Percentiles rank a stretch among this genome's conserved stretches.
Conservation (phyloP, 2,888 invertebrate species). For the Strigamia crassipes region DNA sequence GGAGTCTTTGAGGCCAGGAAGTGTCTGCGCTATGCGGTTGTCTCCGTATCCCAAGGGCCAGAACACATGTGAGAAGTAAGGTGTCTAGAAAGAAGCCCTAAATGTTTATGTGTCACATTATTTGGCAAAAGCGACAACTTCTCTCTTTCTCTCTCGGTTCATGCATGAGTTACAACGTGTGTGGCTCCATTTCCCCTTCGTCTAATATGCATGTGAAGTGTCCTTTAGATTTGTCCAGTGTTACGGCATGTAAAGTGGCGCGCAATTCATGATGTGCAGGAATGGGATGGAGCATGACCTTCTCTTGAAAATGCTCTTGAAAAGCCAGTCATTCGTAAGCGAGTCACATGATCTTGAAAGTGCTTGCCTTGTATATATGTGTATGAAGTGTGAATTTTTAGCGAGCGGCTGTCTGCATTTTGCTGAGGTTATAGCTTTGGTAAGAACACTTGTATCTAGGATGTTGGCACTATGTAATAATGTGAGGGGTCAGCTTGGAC, state of each 20-base stretch:
- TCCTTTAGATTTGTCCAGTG: conserved; percentile 11
- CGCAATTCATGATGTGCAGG: conserved; percentile 16
- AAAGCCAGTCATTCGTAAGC: conserved; percentile 21
- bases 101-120: not conserved
- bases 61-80: not conserved
- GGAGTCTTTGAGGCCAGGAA: not conserved
- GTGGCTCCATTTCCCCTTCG: not conserved
- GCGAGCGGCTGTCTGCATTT: conserved; percentile 3
- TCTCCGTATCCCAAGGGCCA: not conserved
- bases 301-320: conserved; percentile 11
- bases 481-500: conserved; percentile 12
- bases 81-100: not conserved
- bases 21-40: not conserved
- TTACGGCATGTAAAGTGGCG: conserved; percentile 6
- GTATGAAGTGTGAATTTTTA: conserved; percentile 16
- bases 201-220: conserved; percentile 19
- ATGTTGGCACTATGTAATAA: not conserved
- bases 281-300: conserved; percentile 21
- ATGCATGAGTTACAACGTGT: not conserved
- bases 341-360: conserved; percentile 12
- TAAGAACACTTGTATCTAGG: conserved; percentile 13
- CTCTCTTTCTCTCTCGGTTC: not conserved
- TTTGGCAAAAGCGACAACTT: conserved; percentile 4
- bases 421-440: conserved; percentile 4
- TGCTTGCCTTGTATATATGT: conserved; percentile 21